phyloP scores from a whole-genome alignment of 2,113 vertebrate genomes.

The Rhynchomys soricoides region DNA sequence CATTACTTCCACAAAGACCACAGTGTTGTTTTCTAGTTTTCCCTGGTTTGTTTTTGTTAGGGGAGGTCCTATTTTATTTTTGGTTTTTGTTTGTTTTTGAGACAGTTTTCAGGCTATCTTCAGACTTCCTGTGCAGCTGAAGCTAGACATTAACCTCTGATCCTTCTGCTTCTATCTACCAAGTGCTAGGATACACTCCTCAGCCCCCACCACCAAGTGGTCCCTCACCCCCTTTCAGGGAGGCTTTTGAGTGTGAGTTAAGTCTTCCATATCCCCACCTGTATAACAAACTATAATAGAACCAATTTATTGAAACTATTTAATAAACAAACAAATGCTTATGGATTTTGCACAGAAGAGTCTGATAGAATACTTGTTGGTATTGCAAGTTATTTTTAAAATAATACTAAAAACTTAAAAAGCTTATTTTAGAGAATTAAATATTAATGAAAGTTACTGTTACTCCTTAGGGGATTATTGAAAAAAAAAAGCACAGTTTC shows the following conservation, averaged over 20 bases:
- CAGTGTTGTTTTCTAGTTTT: not conserved
- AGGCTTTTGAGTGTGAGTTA: not conserved
- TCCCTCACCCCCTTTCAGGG: not conserved
- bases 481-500: not conserved
- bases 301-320: not conserved
- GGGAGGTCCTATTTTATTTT: not conserved
- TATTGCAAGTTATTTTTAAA: conserved; percentile 14
- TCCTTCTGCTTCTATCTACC: not conserved
- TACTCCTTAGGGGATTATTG: not conserved
- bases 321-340: not conserved
- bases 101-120: not conserved
- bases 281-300: not conserved
- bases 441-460: conserved; percentile 7
- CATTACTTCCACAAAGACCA: not conserved
- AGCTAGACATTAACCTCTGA: not conserved
- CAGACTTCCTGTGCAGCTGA: not conserved
- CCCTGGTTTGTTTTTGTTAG: not conserved
- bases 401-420: conserved; percentile 14
- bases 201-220: not conserved
- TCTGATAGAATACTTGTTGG: not conserved
- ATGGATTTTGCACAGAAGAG: not conserved
- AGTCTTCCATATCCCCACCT: not conserved
- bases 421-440: conserved; percentile 25
- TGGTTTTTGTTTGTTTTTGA: not conserved
- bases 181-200: not conserved